Evolutionary conservation across 1,140 invertebrate genomes (phyloP).

Genomic region (Neodiprion lecontei): DNA sequence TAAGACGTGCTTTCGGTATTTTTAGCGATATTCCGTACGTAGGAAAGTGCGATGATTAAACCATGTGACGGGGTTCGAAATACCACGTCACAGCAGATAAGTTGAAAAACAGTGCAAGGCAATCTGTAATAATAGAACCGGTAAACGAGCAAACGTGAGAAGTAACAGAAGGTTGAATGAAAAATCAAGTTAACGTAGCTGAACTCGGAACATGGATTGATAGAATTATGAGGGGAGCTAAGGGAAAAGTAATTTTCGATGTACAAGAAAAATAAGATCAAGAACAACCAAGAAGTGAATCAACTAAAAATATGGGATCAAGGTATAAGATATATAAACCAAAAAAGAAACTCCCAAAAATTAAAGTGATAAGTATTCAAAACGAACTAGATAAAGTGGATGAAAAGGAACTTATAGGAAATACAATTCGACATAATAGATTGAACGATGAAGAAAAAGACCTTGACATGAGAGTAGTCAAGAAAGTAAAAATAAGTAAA

Average conservation of each 20-base stretch:
- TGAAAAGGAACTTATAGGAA: constrained; percentile 19
- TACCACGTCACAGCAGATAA: background rate
- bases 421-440: constrained; percentile 18
- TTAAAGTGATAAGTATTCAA: constrained; percentile 21
- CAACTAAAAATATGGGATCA: constrained; percentile 19
- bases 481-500: constrained; percentile 9
- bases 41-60: too few species aligned
- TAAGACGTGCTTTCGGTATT: too few species aligned
- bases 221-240: constrained; percentile 8
- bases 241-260: constrained; percentile 18
- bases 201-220: constrained; percentile 10
- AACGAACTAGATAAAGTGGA: background rate
- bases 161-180: constrained; percentile 1
- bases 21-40: too few species aligned
- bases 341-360: constrained; percentile 15
- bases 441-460: constrained; percentile 8
- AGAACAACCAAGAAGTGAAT: constrained; percentile 10
- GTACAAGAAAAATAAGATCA: constrained; percentile 5
- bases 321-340: constrained; percentile 10
- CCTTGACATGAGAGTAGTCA: constrained; percentile 10
- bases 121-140: constrained; percentile 1
- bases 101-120: background rate
- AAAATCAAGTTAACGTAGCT: constrained; percentile 7
- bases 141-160: background rate
- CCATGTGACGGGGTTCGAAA: too few species aligned